Conservation (phyloP, 37 sponge, comb jelly and placozoan species). For the Geodia barretti region DNA sequence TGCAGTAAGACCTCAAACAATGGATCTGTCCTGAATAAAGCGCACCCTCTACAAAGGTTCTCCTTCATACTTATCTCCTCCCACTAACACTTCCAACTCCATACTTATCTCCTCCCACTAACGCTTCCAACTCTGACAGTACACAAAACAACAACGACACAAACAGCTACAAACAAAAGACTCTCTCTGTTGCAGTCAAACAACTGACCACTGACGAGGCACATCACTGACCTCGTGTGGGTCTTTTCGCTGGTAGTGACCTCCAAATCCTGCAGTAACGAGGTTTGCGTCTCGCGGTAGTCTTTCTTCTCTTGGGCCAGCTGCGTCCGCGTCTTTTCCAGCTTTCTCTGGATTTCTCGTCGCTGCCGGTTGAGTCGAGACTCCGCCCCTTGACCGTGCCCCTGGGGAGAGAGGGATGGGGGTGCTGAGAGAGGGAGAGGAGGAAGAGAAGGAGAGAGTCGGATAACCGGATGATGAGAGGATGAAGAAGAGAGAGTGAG, state of each 20-base stretch:
- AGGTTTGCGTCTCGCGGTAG: neutral
- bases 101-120: neutral
- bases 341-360: slow-evolving; percentile 33
- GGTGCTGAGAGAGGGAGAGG: neutral
- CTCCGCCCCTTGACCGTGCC: neutral
- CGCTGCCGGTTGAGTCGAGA: slow-evolving; percentile 5
- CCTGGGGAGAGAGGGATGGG: neutral
- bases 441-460: too few relatives aligned
- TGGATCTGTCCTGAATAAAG: neutral
- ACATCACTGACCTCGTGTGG: slow-evolving; percentile 13
- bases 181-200: too few relatives aligned
- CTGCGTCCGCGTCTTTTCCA: slow-evolving; percentile 28
- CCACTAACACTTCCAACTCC: neutral
- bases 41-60: neutral
- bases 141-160: too few relatives aligned
- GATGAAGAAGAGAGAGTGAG: too few relatives aligned
- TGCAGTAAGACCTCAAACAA: too few relatives aligned
- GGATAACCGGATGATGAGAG: too few relatives aligned
- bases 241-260: slow-evolving; percentile 19
- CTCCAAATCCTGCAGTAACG: slow-evolving; percentile 24
- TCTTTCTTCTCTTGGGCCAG: slow-evolving; percentile 39
- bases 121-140: neutral
- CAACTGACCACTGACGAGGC: neutral
- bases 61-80: neutral
- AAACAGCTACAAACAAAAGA: too few relatives aligned